phyloP scores from a whole-genome alignment of 2,888 invertebrate species.

The Rhodophaea formosa region DNA sequence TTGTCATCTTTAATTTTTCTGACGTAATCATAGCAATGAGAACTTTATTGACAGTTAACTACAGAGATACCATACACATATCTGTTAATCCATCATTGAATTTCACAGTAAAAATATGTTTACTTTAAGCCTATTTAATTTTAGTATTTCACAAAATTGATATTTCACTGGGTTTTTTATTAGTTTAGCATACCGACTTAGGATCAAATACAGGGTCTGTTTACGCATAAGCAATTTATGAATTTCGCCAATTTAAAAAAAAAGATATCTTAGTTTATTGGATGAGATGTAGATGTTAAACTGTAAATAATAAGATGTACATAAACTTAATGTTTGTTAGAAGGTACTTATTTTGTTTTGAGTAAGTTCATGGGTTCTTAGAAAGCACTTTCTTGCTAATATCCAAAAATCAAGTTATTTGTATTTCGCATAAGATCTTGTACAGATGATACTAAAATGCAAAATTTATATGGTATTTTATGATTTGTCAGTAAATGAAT shows the following conservation, averaged over 20 bases:
- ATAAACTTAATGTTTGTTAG: conserved; percentile 5
- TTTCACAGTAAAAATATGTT: background rate
- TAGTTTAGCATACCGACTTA: conserved; percentile 20
- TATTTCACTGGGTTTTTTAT: background rate
- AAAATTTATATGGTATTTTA: no score
- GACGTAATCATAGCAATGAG: background rate
- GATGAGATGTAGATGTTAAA: conserved; percentile 2
- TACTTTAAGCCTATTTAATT: background rate
- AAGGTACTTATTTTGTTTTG: background rate
- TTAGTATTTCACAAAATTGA: background rate
- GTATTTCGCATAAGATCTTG: no score
- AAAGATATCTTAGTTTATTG: conserved; percentile 17
- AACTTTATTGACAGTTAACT: background rate
- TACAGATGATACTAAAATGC: no score
- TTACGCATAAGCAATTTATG: conserved; percentile 32
- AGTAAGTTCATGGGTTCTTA: background rate
- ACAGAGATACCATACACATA: no score
- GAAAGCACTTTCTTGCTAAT: background rate
- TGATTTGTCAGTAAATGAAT: no score
- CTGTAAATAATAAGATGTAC: background rate
- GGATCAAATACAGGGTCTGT: conserved; percentile 43
- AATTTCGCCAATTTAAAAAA: conserved; percentile 27
- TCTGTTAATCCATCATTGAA: no score
- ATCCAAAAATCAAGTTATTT: background rate
- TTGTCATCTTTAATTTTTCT: background rate